Percentiles rank a stretch among this genome's conserved stretches.
phyloP scores from a whole-genome alignment of 2,888 invertebrate genomes.

The Blomia tropicalis region DNA sequence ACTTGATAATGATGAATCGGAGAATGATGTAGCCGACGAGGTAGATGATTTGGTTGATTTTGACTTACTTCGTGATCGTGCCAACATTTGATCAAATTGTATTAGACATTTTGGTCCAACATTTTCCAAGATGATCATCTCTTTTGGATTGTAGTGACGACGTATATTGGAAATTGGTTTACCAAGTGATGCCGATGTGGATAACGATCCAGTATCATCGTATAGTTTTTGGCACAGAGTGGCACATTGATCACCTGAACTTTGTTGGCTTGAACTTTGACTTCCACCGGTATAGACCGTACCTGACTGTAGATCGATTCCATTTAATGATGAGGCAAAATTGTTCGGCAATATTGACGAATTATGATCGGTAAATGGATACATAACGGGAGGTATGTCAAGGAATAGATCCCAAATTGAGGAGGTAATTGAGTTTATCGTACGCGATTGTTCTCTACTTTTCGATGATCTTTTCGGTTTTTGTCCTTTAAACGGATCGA shows the following conservation, averaged over 20 bases:
- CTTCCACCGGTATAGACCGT: not conserved
- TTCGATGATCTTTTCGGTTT: not conserved
- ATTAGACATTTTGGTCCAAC: not conserved
- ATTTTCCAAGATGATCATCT: not conserved
- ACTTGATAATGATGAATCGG: not conserved
- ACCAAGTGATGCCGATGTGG: not conserved
- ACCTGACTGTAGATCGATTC: not conserved
- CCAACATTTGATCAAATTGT: not conserved
- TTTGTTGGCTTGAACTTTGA: not conserved
- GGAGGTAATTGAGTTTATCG: not conserved
- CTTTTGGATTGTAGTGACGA: slow-evolving; percentile 1
- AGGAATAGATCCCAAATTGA: slow-evolving; percentile 9
- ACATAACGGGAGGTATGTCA: slow-evolving; percentile 5
- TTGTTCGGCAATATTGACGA: not conserved
- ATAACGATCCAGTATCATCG: not conserved
- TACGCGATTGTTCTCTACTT: not conserved
- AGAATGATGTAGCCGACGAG: not conserved
- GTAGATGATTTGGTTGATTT: not conserved
- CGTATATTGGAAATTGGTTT: not conserved
- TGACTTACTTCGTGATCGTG: not conserved
- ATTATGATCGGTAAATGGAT: slow-evolving; percentile 3
- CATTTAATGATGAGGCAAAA: not conserved
- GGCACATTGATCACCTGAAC: slow-evolving; percentile 5
- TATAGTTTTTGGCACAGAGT: slow-evolving; percentile 5
- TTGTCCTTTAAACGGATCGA: slow-evolving; percentile 1